These are phyloP conservation scores for Apostichopus parvimensis DNA, from an alignment of 35 echinoderm and acorn worm species.

Conservation along the genomic window DNA sequence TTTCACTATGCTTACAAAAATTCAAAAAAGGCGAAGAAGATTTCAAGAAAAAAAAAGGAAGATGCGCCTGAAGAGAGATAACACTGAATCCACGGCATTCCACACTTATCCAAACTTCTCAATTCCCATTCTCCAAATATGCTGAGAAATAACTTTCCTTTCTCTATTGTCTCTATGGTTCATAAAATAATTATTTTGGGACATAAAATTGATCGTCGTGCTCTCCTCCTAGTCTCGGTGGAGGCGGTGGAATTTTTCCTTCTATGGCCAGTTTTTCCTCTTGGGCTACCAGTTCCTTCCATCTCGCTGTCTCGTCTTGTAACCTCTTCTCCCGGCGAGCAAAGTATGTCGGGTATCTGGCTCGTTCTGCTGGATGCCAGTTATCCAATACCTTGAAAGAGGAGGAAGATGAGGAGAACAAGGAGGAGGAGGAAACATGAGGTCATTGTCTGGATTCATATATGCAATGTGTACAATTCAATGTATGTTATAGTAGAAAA, in stretches of 20 bases:
- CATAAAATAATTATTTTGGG: constrained; percentile 14
- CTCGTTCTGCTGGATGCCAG: constrained; percentile 93
- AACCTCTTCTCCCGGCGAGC: constrained; percentile 81
- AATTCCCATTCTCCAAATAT: too few species aligned
- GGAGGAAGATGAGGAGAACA: too few species aligned
- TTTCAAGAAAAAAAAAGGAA: background rate
- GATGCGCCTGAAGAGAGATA: background rate
- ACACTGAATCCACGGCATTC: background rate
- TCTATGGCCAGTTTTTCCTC: constrained; percentile 71
- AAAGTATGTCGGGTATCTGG: constrained; percentile 90
- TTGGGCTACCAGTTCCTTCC: constrained; percentile 78
- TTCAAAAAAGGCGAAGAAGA: background rate
- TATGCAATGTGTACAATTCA: too few species aligned
- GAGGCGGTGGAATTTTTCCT: constrained; percentile 57
- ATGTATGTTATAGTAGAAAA: too few species aligned
- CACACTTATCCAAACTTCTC: background rate
- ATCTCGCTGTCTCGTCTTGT: constrained; percentile 74
- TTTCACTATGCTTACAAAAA: too few species aligned
- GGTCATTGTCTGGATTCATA: too few species aligned
- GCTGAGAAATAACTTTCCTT: background rate
- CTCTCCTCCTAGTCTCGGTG: constrained; percentile 15
- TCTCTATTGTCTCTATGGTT: constrained; percentile 9
- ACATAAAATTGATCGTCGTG: constrained; percentile 35
- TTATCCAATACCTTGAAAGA: constrained; percentile 73
- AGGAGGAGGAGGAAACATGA: too few species aligned